Evolutionary conservation across 2,797 vertebrate species (phyloP).

Genomic region (Coendou prehensilis): DNA sequence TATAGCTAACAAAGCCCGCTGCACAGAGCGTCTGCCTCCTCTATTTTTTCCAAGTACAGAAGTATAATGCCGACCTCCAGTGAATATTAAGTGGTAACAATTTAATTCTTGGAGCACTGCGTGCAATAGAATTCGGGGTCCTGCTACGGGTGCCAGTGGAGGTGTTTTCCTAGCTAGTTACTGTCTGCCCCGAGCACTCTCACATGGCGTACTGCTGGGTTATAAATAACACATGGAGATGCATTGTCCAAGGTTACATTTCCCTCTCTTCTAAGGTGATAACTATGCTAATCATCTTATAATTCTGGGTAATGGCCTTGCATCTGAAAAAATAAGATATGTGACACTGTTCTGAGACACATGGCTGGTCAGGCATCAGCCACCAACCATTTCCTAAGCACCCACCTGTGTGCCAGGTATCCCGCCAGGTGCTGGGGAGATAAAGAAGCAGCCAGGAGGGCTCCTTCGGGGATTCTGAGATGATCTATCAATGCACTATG

Average conservation of each 20-base stretch:
- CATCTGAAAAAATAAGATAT: background rate
- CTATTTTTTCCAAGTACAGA: constrained; percentile 74
- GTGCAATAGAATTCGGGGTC: constrained; percentile 43
- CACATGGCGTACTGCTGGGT: background rate
- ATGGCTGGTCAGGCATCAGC: background rate
- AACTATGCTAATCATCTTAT: background rate
- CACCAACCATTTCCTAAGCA: constrained; percentile 24
- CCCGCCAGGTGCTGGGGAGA: background rate
- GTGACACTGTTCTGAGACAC: background rate
- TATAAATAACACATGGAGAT: constrained; percentile 32
- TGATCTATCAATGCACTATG: background rate
- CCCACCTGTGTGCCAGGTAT: background rate
- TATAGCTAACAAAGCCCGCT: constrained; percentile 82
- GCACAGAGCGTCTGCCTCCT: constrained; percentile 44
- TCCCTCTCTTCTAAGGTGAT: background rate
- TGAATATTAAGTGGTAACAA: constrained; percentile 81
- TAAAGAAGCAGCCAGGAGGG: background rate
- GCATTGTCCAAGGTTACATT: background rate
- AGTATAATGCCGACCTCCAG: constrained; percentile 74
- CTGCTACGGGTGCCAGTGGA: background rate
- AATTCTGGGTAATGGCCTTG: background rate
- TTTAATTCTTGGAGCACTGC: constrained; percentile 58
- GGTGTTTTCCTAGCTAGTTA: background rate
- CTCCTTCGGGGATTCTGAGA: background rate
- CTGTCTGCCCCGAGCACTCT: background rate